phyloP scores from a whole-genome alignment of 2,113 vertebrate genomes.

The Campylomormyrus tamandua region DNA sequence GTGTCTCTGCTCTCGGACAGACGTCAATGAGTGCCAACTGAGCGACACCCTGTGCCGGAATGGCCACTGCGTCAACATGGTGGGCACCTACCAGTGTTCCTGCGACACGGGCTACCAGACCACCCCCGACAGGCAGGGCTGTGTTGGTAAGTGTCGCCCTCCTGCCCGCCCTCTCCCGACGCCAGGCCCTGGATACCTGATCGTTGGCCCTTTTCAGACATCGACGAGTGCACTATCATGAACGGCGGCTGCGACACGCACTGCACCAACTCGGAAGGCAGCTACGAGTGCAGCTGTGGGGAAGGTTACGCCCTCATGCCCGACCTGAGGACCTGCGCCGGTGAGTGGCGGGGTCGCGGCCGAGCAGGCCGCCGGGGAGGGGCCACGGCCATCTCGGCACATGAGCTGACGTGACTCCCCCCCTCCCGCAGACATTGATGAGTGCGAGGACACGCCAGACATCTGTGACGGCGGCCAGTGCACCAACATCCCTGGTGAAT shows the following conservation, averaged over 20 bases:
- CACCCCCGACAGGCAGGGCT: conserved; percentile 74
- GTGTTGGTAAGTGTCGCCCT: conserved; percentile 67
- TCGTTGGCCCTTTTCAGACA: conserved; percentile 46
- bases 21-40: conserved; percentile 85
- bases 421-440: conserved; percentile 51
- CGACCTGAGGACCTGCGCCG: conserved; percentile 75
- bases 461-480: conserved; percentile 87
- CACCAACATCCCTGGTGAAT: conserved; percentile 79
- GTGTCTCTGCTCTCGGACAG: conserved; percentile 43
- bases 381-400: not conserved
- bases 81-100: conserved; percentile 81
- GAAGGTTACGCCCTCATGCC: conserved; percentile 82
- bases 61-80: conserved; percentile 77
- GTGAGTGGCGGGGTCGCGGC: conserved; percentile 44
- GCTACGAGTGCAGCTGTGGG: conserved; percentile 82
- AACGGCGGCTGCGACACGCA: conserved; percentile 82
- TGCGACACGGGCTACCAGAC: conserved; percentile 81
- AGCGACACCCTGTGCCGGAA: conserved; percentile 77
- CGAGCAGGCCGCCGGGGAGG: too few species aligned
- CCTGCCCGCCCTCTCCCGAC: not conserved
- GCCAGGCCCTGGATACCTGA: not conserved
- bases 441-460: conserved; percentile 75
- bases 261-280: conserved; percentile 85
- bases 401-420: not conserved
- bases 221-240: conserved; percentile 67